Conservation (phyloP, 1,140 invertebrate species). For the Drosophila lacteicornis region DNA sequence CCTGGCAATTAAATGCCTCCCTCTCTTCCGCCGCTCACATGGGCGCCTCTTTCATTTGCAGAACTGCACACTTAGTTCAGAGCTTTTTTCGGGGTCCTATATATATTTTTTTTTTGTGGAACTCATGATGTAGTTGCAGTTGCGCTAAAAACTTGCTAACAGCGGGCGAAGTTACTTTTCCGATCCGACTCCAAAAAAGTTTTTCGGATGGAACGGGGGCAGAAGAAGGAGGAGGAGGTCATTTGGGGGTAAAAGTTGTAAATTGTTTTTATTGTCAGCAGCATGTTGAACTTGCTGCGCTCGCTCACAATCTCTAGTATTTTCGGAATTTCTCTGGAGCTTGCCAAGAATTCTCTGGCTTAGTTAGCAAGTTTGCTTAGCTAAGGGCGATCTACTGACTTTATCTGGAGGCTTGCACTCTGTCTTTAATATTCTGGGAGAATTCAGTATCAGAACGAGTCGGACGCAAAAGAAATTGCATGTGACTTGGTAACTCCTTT, state of each 20-base stretch:
- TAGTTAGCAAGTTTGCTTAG: slow-evolving; percentile 18
- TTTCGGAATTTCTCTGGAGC: slow-evolving; percentile 37
- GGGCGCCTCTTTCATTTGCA: background rate
- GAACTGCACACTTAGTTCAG: background rate
- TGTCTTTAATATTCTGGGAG: background rate
- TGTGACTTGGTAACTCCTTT: too few relatives aligned
- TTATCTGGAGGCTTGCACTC: slow-evolving; percentile 15
- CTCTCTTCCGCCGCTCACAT: background rate
- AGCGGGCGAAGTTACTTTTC: slow-evolving; percentile 34
- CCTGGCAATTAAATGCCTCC: slow-evolving; percentile 49
- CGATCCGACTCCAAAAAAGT: slow-evolving; percentile 52
- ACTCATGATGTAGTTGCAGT: slow-evolving; percentile 63
- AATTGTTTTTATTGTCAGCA: slow-evolving; percentile 61
- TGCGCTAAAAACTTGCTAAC: slow-evolving; percentile 56
- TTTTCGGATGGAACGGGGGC: slow-evolving; percentile 1
- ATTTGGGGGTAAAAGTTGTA: slow-evolving; percentile 42
- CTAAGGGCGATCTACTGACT: slow-evolving; percentile 18
- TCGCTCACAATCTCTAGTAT: slow-evolving; percentile 4
- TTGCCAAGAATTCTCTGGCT: slow-evolving; percentile 18
- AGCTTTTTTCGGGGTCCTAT: background rate
- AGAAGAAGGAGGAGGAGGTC: slow-evolving; percentile 18
- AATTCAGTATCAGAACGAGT: background rate
- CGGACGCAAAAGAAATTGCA: background rate
- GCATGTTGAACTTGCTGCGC: slow-evolving; percentile 15
- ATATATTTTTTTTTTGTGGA: slow-evolving; percentile 12